Evolutionary conservation across 1,140 invertebrate genomes (phyloP).

Genomic region (Penaeus indicus): DNA sequence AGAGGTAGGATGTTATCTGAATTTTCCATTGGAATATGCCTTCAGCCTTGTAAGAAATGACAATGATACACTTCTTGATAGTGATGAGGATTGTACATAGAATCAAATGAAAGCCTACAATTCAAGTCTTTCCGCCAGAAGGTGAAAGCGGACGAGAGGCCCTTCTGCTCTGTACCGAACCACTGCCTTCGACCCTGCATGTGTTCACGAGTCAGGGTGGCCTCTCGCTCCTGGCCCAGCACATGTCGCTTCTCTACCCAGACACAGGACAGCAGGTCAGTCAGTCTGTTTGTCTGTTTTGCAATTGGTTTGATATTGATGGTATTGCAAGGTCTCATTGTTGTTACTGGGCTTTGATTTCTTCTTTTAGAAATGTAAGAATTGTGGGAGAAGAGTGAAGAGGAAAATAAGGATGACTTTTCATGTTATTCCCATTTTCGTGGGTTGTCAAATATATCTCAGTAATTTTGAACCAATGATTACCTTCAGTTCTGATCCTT

Average conservation of each 20-base stretch:
- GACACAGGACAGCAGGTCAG: constrained; percentile 71
- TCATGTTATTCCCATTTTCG: too few relatives aligned
- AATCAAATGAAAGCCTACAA: not conserved
- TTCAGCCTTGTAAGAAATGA: not conserved
- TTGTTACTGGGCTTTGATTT: too few relatives aligned
- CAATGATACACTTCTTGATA: not conserved
- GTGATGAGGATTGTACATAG: not conserved
- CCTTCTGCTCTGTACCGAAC: constrained; percentile 42
- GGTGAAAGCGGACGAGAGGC: constrained; percentile 45
- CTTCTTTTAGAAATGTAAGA: too few relatives aligned
- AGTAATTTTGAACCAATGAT: too few relatives aligned
- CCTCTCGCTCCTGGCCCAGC: constrained; percentile 86
- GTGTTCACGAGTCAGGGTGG: constrained; percentile 89
- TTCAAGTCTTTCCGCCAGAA: constrained; percentile 27
- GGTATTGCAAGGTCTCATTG: too few relatives aligned
- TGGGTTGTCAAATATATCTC: too few relatives aligned
- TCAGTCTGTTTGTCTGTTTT: not conserved
- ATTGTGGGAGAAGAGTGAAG: not conserved
- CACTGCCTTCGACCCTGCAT: constrained; percentile 79
- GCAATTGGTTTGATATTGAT: too few relatives aligned
- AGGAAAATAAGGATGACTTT: too few relatives aligned
- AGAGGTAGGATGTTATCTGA: constrained; percentile 29
- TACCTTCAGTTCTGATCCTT: too few relatives aligned
- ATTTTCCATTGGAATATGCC: not conserved
- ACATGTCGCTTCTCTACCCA: constrained; percentile 88